Conservation (phyloP, 2,888 invertebrate genomes). For the Thymelicus acteon region DNA sequence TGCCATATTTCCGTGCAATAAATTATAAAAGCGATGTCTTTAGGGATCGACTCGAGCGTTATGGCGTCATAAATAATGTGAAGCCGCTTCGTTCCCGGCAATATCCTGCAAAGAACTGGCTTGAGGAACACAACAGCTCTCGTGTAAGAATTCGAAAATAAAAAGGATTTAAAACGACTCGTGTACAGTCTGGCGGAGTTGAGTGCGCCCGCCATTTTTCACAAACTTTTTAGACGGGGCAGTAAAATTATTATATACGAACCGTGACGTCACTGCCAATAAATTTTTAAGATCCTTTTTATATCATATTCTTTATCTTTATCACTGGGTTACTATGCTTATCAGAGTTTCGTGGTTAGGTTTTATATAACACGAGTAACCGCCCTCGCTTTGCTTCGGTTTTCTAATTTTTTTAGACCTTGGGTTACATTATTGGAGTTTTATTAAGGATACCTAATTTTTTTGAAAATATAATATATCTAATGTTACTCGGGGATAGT, state of each 20-base stretch:
- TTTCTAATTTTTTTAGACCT: too few relatives aligned
- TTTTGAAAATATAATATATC: too few relatives aligned
- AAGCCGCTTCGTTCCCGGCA: constrained; percentile 49
- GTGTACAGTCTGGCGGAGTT: constrained; percentile 13
- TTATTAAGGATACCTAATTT: too few relatives aligned
- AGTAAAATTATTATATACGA: constrained; percentile 6
- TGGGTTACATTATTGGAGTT: too few relatives aligned
- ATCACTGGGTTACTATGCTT: not conserved
- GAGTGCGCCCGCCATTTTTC: constrained; percentile 8
- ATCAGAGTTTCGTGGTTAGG: not conserved
- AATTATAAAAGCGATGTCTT: constrained; percentile 75
- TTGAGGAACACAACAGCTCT: constrained; percentile 56
- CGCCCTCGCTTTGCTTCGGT: too few relatives aligned
- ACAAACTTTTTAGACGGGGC: constrained; percentile 2
- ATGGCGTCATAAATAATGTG: constrained; percentile 63
- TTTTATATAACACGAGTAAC: too few relatives aligned
- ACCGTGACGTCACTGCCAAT: not conserved
- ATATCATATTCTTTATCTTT: constrained; percentile 1
- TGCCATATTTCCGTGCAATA: constrained; percentile 71
- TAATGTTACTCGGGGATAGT: too few relatives aligned
- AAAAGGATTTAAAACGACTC: constrained; percentile 30
- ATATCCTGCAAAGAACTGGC: constrained; percentile 61
- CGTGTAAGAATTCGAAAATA: constrained; percentile 32
- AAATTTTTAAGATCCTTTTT: constrained; percentile 3
- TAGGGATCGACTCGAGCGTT: constrained; percentile 61